Conservation (phyloP, 2,113 vertebrate species). For the Spermophilus dauricus region DNA sequence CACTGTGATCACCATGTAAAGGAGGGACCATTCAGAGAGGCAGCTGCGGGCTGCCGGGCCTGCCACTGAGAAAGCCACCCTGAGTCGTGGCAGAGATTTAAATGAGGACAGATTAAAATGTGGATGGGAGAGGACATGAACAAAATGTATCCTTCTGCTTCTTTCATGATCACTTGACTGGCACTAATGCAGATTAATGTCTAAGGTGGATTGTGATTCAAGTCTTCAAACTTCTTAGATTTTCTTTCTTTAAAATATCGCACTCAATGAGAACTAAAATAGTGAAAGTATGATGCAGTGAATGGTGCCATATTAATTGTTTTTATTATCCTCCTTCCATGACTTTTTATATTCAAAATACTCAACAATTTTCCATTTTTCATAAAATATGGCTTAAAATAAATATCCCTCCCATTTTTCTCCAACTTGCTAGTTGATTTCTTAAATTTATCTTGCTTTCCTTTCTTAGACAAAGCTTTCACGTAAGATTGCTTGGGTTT, state of each 20-base stretch:
- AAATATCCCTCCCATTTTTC: neutral
- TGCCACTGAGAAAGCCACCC: neutral
- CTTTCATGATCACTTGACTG: neutral
- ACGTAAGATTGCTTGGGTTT: neutral
- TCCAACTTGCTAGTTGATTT: neutral
- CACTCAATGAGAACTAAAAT: neutral
- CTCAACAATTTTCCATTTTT: neutral
- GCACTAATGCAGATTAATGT: neutral
- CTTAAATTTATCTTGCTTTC: neutral
- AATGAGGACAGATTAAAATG: neutral
- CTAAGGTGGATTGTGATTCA: neutral
- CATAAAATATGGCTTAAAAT: conserved; percentile 28
- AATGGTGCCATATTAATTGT: neutral
- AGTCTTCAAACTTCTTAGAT: neutral
- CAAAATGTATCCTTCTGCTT: neutral
- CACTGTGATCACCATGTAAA: neutral
- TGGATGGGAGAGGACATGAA: neutral
- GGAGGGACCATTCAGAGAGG: too few species aligned
- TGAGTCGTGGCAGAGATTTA: neutral
- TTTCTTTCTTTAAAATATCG: neutral
- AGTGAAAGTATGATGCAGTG: conserved; percentile 27
- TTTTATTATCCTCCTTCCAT: neutral
- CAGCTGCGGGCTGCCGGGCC: neutral
- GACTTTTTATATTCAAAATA: neutral
- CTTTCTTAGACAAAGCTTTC: neutral